Evolutionary conservation across 2,888 invertebrate genomes (phyloP).

Genomic region (Spodoptera picta): DNA sequence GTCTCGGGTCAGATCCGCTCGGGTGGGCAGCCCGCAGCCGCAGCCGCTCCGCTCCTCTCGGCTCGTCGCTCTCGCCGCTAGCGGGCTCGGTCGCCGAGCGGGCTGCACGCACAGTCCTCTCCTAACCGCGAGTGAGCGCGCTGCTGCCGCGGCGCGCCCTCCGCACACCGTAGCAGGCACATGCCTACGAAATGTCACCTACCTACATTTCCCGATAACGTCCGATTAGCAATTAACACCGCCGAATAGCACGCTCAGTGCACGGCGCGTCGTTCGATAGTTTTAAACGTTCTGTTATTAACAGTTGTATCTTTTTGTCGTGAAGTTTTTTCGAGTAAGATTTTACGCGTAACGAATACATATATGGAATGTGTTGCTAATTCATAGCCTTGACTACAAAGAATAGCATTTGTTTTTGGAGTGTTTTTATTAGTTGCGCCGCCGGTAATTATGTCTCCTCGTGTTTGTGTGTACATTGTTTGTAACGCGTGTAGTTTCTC

Average conservation of each 20-base stretch:
- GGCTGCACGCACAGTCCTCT: slow-evolving; percentile 82
- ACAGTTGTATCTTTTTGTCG: slow-evolving; percentile 61
- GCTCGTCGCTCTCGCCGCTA: slow-evolving; percentile 58
- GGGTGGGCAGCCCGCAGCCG: slow-evolving; percentile 39
- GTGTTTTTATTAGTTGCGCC: slow-evolving; percentile 66
- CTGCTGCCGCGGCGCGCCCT: slow-evolving; percentile 84
- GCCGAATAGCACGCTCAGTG: slow-evolving; percentile 78
- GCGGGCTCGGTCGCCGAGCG: slow-evolving; percentile 61
- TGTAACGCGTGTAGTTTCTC: slow-evolving; percentile 63
- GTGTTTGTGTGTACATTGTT: slow-evolving; percentile 68
- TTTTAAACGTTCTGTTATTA: slow-evolving; percentile 55
- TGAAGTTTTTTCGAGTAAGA: slow-evolving; percentile 73
- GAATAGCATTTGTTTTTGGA: slow-evolving; percentile 65
- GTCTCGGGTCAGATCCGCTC: slow-evolving; percentile 51
- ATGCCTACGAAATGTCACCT: slow-evolving; percentile 83
- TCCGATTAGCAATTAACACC: slow-evolving; percentile 77
- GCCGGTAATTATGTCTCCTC: slow-evolving; percentile 69
- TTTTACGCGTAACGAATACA: slow-evolving; percentile 60
- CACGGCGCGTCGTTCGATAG: slow-evolving; percentile 66
- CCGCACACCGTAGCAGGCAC: slow-evolving; percentile 72
- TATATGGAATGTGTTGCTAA: slow-evolving; percentile 84
- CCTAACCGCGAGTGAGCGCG: slow-evolving; percentile 86
- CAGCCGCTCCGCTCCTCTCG: slow-evolving; percentile 36
- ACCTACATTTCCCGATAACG: slow-evolving; percentile 80
- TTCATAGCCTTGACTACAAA: slow-evolving; percentile 75